These are phyloP conservation scores for Poecilia latipinna DNA, from an alignment of 2,113 vertebrate species.

Conservation along the genomic window DNA sequence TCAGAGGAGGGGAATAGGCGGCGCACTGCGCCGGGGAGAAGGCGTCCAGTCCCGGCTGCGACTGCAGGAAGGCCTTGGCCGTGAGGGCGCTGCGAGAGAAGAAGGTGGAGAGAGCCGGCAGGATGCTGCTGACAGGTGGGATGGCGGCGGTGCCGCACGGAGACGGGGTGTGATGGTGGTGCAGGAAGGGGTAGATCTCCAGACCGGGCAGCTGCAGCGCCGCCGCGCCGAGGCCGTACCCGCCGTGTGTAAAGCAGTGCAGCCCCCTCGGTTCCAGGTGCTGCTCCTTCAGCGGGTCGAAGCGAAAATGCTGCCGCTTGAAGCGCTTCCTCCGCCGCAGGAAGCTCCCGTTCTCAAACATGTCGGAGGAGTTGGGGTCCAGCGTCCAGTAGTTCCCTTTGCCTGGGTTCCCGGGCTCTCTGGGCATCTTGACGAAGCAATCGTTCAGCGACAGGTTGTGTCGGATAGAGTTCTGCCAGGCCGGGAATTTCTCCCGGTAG, in stretches of 20 bases:
- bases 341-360: slow-evolving; percentile 86
- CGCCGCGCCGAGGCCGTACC: slow-evolving; percentile 72
- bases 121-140: slow-evolving; percentile 79
- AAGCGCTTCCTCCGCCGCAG: slow-evolving; percentile 83
- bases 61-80: slow-evolving; percentile 75
- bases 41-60: slow-evolving; percentile 69
- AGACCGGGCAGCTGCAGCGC: slow-evolving; percentile 76
- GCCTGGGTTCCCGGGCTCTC: slow-evolving; percentile 84
- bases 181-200: slow-evolving; percentile 78
- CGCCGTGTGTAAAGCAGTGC: slow-evolving; percentile 69
- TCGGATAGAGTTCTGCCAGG: slow-evolving; percentile 85
- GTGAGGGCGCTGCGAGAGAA: slow-evolving; percentile 76
- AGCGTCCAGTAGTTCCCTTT: slow-evolving; percentile 87
- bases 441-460: slow-evolving; percentile 85
- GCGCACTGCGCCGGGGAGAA: slow-evolving; percentile 59
- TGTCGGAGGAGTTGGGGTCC: slow-evolving; percentile 84
- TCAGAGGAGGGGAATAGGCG: slow-evolving; percentile 61
- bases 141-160: slow-evolving; percentile 62
- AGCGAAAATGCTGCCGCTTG: slow-evolving; percentile 81
- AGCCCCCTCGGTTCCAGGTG: slow-evolving; percentile 67
- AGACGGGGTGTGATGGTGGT: slow-evolving; percentile 62
- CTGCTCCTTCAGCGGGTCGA: slow-evolving; percentile 76
- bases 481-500: slow-evolving; percentile 85
- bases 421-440: slow-evolving; percentile 84
- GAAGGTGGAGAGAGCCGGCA: slow-evolving; percentile 81